phyloP scores from a whole-genome alignment of 2,113 vertebrate species.

The Myocastor coypus region DNA sequence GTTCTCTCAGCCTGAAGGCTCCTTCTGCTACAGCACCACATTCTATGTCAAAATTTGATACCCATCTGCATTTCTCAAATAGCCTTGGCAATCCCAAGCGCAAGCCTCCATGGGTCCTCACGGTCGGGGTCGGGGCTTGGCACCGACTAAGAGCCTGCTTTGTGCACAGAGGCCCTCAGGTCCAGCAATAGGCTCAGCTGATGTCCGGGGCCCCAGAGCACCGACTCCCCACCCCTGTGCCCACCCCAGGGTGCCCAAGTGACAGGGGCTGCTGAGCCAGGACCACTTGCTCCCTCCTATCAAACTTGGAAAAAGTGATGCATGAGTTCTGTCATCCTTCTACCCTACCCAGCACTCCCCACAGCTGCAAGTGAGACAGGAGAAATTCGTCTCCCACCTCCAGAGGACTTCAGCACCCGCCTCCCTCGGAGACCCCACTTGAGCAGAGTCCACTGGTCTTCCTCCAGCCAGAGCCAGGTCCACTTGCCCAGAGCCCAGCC shows the following conservation, averaged over 20 bases:
- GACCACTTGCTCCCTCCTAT: background rate
- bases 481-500: conserved; percentile 58
- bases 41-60: background rate
- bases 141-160: background rate
- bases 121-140: accelerated
- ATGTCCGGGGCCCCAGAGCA: background rate
- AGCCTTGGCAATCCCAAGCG: background rate
- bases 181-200: background rate
- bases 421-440: accelerated
- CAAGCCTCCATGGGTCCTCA: background rate
- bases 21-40: background rate
- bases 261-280: accelerated
- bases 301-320: background rate
- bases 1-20: background rate
- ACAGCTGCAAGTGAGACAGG: background rate
- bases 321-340: background rate
- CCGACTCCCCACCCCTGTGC: background rate
- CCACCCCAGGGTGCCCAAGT: accelerated
- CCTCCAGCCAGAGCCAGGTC: conserved; percentile 32
- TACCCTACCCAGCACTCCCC: background rate
- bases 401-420: background rate
- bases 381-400: background rate
- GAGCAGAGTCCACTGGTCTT: background rate
- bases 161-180: background rate
- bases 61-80: background rate